Conservation (phyloP, 1,140 invertebrate genomes). For the Eurosta solidaginis region DNA sequence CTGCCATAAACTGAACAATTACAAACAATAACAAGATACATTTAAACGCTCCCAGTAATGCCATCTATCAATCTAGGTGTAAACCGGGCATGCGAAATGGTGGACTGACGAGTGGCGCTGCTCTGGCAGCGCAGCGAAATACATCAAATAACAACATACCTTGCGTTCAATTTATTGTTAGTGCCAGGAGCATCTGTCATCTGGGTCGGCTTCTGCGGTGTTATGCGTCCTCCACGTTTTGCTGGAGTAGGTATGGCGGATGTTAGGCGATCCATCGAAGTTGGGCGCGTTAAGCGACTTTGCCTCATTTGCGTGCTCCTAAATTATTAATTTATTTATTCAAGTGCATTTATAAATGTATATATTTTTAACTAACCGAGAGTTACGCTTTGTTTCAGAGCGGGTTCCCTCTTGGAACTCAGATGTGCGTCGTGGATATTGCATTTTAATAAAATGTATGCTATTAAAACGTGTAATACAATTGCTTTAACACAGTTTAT, state of each 20-base stretch:
- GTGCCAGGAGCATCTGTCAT: neutral
- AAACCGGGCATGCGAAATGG: too few relatives aligned
- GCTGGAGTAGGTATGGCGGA: neutral
- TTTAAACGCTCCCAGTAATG: too few relatives aligned
- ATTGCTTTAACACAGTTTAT: too few relatives aligned
- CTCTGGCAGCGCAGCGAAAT: too few relatives aligned
- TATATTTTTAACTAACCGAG: conserved; percentile 36
- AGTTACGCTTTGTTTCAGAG: conserved; percentile 37
- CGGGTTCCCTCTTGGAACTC: conserved; percentile 41
- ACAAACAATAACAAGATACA: too few relatives aligned
- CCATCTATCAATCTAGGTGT: too few relatives aligned
- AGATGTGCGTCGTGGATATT: conserved; percentile 44
- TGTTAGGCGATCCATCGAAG: neutral
- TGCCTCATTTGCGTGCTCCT: neutral
- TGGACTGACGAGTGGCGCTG: too few relatives aligned
- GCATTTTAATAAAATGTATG: conserved; percentile 34
- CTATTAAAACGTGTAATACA: neutral
- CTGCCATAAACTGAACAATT: too few relatives aligned
- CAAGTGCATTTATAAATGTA: neutral
- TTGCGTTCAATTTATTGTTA: conserved; percentile 6
- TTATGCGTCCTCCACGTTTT: neutral
- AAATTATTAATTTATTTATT: neutral
- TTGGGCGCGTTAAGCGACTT: conserved; percentile 32
- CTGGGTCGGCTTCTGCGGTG: neutral
- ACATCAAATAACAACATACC: too few relatives aligned